Evolutionary conservation across 2,888 invertebrate species (phyloP).

Genomic region (Adineta ricciae): DNA sequence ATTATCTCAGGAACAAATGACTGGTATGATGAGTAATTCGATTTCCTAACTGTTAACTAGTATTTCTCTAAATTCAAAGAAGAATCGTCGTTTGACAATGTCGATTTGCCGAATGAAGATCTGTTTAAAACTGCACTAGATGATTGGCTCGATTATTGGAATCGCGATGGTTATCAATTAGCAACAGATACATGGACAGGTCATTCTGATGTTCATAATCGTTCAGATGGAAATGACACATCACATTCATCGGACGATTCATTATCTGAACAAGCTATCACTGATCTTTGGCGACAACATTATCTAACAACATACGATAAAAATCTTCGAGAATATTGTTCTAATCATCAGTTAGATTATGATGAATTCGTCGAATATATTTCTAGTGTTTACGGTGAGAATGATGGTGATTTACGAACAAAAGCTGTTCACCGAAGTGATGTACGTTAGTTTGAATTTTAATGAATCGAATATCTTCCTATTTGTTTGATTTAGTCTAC

Average conservation of each 20-base stretch:
- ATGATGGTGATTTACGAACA: not conserved
- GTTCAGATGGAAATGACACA: not conserved
- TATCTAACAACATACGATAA: constrained; percentile 1
- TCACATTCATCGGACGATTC: constrained; percentile 5
- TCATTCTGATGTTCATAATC: not conserved
- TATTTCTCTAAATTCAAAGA: not conserved
- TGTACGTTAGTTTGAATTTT: not conserved
- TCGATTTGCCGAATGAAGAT: not conserved
- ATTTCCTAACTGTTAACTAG: not conserved
- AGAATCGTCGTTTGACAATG: not conserved
- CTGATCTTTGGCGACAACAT: constrained; percentile 10
- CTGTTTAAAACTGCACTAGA: not conserved
- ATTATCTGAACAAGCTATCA: not conserved
- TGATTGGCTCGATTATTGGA: not conserved
- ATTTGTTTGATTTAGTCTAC: not conserved
- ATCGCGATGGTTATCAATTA: constrained; percentile 1
- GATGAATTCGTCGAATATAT: not conserved
- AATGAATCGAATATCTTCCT: too few relatives aligned
- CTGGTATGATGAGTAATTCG: not conserved
- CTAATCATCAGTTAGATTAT: not conserved
- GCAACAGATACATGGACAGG: constrained; percentile 10
- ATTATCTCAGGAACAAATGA: not conserved
- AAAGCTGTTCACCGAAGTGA: not conserved
- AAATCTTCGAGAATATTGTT: not conserved
- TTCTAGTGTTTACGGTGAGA: not conserved